These are phyloP conservation scores for Astyanax mexicanus DNA, from an alignment of 2,797 vertebrate species.

Conservation along the genomic window DNA sequence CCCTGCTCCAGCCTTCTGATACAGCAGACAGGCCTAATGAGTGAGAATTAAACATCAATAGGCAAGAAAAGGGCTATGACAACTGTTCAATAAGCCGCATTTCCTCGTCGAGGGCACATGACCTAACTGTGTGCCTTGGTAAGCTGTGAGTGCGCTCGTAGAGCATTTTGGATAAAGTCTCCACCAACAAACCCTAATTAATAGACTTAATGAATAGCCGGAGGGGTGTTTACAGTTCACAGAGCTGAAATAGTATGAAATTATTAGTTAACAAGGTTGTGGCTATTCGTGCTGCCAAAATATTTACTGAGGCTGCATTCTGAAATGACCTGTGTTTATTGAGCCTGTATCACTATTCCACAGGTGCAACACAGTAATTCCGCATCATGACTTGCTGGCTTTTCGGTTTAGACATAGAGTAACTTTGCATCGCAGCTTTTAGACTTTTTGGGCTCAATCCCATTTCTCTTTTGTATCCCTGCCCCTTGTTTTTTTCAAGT, in stretches of 20 bases:
- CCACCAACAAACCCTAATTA: not conserved
- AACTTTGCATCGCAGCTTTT: too few species aligned
- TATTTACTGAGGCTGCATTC: not conserved
- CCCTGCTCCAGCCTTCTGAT: conserved; percentile 32
- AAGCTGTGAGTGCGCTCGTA: not conserved
- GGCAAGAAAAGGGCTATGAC: conserved; percentile 22
- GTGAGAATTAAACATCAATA: conserved; percentile 41
- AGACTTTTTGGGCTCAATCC: too few species aligned
- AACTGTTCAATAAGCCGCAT: conserved; percentile 30
- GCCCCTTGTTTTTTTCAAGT: too few species aligned
- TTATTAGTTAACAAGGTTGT: not conserved
- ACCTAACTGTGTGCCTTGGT: not conserved
- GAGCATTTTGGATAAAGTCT: not conserved
- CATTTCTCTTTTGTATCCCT: too few species aligned
- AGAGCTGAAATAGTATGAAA: not conserved
- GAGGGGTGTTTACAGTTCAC: not conserved
- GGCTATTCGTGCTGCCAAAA: not conserved
- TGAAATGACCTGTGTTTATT: too few species aligned
- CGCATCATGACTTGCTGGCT: too few species aligned
- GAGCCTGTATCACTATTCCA: too few species aligned
- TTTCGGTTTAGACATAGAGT: too few species aligned
- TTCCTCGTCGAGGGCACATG: not conserved
- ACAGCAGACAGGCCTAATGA: conserved; percentile 39
- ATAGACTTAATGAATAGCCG: not conserved
- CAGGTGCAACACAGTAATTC: too few species aligned